Evolutionary conservation across 2,113 vertebrate species (phyloP), one percentile per base, ranked within the genome.

Genomic region (Lepisosteus osseus): DNA sequence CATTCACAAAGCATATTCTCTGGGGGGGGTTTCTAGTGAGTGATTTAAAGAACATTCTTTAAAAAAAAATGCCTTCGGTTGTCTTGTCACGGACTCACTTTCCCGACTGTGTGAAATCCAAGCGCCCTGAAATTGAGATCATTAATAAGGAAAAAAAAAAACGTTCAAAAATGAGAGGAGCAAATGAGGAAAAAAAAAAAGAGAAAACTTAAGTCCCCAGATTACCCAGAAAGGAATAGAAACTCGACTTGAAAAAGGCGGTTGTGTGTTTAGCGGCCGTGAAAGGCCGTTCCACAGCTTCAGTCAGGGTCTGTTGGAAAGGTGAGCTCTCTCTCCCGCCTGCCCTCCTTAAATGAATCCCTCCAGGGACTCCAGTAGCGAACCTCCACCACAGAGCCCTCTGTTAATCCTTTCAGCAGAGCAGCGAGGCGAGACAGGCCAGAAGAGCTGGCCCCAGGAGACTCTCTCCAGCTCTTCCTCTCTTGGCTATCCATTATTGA

Each of bases 391-490:
- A 69, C 40, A 11, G 62, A 72, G 73, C 72, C 78, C 57, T 57
- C 64, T 61, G 56, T 67, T 81, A 74, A 65, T 82, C 83, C 79
- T 81, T 80, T 83, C 84, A 69, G 79, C 72, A 66, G 76, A 77
- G 71, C 56, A 7, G 40, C 57, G 64, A 72, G 66, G 65, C 66
- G 45, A 65, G 76, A 83, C 76, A 67, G 82, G 61, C 59, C 71
- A 83, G 76, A 83, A 65, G 79, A 84, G 75, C 78, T 79, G 79
- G 77, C 86, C 79, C 69, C 44, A 80, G 83, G 86, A 84, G 67
- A 61, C 12, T 59, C 72, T 13, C 76, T 86, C 78, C 77, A 62
- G 72, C 80, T 63, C 51, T 82, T 79, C 81, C 79, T 69, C 78
- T 83, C 67, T 68, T 61, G 70, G 74, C 74, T 69, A 74, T 73